Evolutionary conservation across 2,797 vertebrate species (phyloP).

Genomic region (Brotula barbata): DNA sequence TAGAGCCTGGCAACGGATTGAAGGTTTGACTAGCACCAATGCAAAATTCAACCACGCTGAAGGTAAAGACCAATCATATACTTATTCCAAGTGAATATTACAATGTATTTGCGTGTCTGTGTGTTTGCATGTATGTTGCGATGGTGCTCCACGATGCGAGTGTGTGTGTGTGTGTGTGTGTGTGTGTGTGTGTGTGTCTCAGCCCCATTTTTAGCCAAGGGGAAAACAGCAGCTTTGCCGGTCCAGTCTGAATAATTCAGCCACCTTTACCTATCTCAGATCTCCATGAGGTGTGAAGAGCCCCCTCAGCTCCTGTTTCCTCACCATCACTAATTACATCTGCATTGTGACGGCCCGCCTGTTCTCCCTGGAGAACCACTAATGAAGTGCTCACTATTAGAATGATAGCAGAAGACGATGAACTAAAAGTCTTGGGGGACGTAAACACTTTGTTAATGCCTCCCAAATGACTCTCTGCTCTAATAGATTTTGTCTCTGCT

Average conservation of each 20-base stretch:
- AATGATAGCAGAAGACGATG: conserved; percentile 42
- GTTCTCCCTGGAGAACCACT: conserved; percentile 41
- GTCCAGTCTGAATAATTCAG: conserved; percentile 75
- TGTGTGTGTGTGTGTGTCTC: background rate
- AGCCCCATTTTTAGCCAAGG: background rate
- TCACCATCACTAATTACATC: conserved; percentile 67
- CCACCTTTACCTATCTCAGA: conserved; percentile 41
- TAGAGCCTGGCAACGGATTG: background rate
- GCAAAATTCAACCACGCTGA: background rate
- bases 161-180: background rate
- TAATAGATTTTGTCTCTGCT: conserved; percentile 8
- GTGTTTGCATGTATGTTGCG: no score
- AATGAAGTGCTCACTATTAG: conserved; percentile 61
- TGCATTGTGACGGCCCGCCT: conserved; percentile 20
- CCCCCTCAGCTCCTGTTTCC: conserved; percentile 65
- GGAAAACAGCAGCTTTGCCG: conserved; percentile 7
- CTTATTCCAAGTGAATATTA: no score
- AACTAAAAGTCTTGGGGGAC: conserved; percentile 26
- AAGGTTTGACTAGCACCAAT: background rate
- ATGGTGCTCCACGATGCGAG: no score
- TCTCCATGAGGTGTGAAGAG: conserved; percentile 41
- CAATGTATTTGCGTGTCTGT: no score
- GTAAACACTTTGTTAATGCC: conserved; percentile 39
- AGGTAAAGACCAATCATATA: no score
- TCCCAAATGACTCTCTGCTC: conserved; percentile 43